A percentile compares a stretch with the other conserved stretches of the same genome.
These are phyloP conservation scores for Apantesis nais DNA, from an alignment of 2,888 invertebrate genomes.

Conservation along the genomic window DNA sequence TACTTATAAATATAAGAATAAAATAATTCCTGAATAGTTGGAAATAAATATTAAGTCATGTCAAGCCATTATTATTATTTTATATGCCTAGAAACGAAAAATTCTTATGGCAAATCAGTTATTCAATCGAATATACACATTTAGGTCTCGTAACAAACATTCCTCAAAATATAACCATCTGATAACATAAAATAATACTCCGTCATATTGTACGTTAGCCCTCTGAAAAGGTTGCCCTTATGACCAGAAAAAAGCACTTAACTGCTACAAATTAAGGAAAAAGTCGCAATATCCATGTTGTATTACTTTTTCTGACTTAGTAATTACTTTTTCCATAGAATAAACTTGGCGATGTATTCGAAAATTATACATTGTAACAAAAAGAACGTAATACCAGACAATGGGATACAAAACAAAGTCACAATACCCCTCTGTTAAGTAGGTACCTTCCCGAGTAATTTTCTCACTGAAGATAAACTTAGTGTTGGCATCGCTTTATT, in stretches of 20 bases:
- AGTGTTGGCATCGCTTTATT: conserved; percentile 59
- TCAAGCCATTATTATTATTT: no score
- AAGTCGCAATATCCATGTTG: conserved; percentile 11
- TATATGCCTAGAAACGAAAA: no score
- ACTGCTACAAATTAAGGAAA: conserved; percentile 12
- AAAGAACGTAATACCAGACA: conserved; percentile 43
- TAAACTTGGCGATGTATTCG: conserved; percentile 46
- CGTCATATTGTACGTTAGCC: background rate
- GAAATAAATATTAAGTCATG: no score
- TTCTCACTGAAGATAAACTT: conserved; percentile 60
- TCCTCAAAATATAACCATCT: background rate
- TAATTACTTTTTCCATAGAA: conserved; percentile 34
- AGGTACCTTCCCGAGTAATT: conserved; percentile 55
- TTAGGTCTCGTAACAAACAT: background rate
- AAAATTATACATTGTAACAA: conserved; percentile 39
- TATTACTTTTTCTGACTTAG: conserved; percentile 34
- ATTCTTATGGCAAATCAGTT: background rate
- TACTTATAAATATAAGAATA: no score
- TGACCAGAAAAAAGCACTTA: conserved; percentile 11
- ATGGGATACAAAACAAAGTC: conserved; percentile 53
- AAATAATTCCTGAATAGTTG: no score
- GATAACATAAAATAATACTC: background rate
- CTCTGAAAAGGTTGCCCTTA: background rate
- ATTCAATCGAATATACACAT: background rate
- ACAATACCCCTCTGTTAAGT: conserved; percentile 45